phyloP scores from a whole-genome alignment of 2,113 vertebrate genomes.

The Carassius carassius region DNA sequence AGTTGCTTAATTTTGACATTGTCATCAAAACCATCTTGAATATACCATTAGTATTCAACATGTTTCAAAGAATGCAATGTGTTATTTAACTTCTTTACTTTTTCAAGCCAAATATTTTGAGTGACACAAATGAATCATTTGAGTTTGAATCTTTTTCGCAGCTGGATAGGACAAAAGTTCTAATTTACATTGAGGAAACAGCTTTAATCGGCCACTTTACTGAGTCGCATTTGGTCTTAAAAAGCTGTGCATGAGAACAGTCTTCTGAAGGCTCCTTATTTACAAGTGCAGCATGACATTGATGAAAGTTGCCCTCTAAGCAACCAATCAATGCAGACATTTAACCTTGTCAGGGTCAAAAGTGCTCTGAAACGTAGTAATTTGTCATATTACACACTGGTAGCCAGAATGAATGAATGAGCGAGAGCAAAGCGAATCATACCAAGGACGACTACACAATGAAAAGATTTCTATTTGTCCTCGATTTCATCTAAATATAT shows the following conservation, averaged over 20 bases:
- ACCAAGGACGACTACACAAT: neutral
- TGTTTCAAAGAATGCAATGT: neutral
- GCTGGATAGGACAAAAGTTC: neutral
- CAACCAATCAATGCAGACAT: neutral
- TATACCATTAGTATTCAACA: neutral
- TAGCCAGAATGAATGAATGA: neutral
- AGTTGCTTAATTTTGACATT: neutral
- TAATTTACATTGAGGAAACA: neutral
- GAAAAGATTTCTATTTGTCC: slow-evolving; percentile 21
- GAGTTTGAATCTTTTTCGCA: neutral
- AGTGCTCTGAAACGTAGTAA: neutral
- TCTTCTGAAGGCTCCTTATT: neutral
- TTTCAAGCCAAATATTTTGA: neutral
- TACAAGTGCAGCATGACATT: slow-evolving; percentile 10
- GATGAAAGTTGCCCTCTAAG: slow-evolving; percentile 21
- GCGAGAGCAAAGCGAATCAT: neutral
- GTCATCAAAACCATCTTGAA: neutral
- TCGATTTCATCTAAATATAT: neutral
- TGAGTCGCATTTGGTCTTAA: neutral
- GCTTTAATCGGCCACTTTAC: neutral
- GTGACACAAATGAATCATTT: neutral
- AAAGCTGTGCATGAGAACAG: slow-evolving; percentile 8
- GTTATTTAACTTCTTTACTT: neutral
- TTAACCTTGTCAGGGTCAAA: slow-evolving; percentile 27
- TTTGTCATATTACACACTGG: slow-evolving; percentile 30